These are phyloP conservation scores for Allobates femoralis DNA, from an alignment of 2,797 vertebrate species.

Conservation along the genomic window DNA sequence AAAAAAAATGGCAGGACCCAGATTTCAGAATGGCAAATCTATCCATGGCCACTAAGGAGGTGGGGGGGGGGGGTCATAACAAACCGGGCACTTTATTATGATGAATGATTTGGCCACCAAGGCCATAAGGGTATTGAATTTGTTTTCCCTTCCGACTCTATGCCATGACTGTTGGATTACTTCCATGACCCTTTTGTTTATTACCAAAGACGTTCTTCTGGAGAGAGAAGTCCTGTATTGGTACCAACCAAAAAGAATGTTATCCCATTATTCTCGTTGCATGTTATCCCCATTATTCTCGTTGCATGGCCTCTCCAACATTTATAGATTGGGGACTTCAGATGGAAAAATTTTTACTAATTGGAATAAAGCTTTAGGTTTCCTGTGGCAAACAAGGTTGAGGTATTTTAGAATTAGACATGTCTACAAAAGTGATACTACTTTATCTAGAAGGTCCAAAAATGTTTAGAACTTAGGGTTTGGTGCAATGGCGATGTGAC, in stretches of 20 bases:
- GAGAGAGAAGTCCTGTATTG: neutral
- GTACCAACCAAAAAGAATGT: neutral
- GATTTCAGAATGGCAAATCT: too few relatives aligned
- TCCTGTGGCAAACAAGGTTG: slow-evolving; percentile 14
- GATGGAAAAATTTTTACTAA: slow-evolving; percentile 4
- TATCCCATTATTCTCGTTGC: too few relatives aligned
- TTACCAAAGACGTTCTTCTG: neutral
- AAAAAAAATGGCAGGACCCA: neutral
- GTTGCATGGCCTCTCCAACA: too few relatives aligned
- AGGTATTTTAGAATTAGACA: slow-evolving; percentile 45
- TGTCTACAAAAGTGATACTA: neutral
- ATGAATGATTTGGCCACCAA: neutral
- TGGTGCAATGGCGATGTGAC: neutral
- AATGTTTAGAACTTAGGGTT: neutral
- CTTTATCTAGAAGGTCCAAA: neutral
- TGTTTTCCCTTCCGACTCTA: neutral
- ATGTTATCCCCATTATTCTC: too few relatives aligned
- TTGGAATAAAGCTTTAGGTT: slow-evolving; percentile 28
- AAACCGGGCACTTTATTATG: neutral
- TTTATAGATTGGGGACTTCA: neutral
- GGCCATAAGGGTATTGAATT: too few relatives aligned
- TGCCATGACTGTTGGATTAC: neutral
- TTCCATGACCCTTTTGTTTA: neutral
- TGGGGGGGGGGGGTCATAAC: neutral
- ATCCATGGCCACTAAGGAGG: too few relatives aligned